These are phyloP conservation scores for Procapra przewalskii DNA, from an alignment of 2,113 vertebrate genomes.

Conservation along the genomic window DNA sequence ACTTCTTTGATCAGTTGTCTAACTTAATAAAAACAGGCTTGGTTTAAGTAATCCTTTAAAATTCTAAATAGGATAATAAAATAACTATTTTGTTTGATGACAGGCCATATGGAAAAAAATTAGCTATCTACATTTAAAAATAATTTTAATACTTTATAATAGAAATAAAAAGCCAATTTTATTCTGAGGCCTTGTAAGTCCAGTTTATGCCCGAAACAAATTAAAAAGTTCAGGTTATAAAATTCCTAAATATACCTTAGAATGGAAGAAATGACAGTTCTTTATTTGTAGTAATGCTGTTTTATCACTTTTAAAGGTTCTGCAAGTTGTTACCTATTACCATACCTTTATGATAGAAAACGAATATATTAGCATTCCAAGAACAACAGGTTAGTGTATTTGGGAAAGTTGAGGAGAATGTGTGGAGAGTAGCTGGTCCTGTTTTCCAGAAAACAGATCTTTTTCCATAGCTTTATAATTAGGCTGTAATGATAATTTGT, in stretches of 20 bases:
- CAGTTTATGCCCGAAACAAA: slow-evolving; percentile 11
- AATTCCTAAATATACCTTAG: neutral
- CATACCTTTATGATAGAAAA: neutral
- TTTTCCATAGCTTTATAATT: slow-evolving; percentile 14
- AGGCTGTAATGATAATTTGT: neutral
- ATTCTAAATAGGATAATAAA: neutral
- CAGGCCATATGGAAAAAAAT: neutral
- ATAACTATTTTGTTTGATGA: neutral
- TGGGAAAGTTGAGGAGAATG: neutral
- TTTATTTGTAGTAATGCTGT: neutral
- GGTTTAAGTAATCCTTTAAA: neutral
- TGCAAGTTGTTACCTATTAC: neutral
- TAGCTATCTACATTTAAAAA: neutral
- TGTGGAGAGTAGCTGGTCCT: neutral
- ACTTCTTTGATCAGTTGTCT: neutral
- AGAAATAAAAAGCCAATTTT: slow-evolving; percentile 22
- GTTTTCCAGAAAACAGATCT: neutral
- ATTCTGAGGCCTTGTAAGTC: neutral
- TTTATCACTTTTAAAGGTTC: neutral
- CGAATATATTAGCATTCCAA: neutral
- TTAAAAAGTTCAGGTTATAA: slow-evolving; percentile 5
- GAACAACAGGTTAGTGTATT: neutral
- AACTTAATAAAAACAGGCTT: slow-evolving; percentile 7
- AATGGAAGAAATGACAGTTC: neutral
- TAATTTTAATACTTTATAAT: neutral